Conservation (phyloP, 2,888 invertebrate species). For the Octonoba sinensis region DNA sequence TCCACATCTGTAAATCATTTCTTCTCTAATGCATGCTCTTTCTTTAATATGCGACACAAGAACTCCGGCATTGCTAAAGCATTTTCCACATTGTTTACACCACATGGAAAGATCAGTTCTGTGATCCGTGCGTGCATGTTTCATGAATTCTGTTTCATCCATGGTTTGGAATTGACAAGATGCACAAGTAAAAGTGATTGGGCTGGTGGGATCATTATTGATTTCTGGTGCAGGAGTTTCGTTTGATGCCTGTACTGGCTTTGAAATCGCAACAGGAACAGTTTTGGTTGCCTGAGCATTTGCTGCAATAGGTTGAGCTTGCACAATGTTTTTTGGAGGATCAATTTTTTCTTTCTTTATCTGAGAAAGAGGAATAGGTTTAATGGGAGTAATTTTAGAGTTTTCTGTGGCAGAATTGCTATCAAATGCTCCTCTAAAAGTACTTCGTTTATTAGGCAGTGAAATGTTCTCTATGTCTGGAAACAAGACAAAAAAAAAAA, state of each 20-base stretch:
- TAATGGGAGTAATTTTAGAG: not conserved
- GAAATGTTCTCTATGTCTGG: no score
- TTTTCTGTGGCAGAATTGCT: not conserved
- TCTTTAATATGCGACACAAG: constrained; percentile 55
- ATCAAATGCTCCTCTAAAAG: not conserved
- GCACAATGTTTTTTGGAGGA: not conserved
- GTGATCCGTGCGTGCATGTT: constrained; percentile 56
- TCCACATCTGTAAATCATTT: constrained; percentile 56
- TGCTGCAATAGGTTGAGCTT: not conserved
- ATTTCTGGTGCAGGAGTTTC: not conserved
- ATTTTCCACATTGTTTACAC: constrained; percentile 57
- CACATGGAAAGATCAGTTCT: constrained; percentile 57
- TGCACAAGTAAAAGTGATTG: constrained; percentile 40
- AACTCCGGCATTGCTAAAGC: constrained; percentile 59
- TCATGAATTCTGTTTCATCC: constrained; percentile 57
- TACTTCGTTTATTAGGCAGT: no score
- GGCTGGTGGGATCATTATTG: not conserved
- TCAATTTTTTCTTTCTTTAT: constrained; percentile 31
- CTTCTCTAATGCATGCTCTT: constrained; percentile 35
- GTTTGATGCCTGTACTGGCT: not conserved
- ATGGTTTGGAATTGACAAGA: constrained; percentile 46
- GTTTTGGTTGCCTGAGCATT: not conserved
- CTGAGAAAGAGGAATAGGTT: constrained; percentile 2
- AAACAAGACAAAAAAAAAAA: no score
- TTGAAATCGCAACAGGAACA: not conserved